phyloP scores from a whole-genome alignment of 2,113 vertebrate genomes.

The Pipa parva region DNA sequence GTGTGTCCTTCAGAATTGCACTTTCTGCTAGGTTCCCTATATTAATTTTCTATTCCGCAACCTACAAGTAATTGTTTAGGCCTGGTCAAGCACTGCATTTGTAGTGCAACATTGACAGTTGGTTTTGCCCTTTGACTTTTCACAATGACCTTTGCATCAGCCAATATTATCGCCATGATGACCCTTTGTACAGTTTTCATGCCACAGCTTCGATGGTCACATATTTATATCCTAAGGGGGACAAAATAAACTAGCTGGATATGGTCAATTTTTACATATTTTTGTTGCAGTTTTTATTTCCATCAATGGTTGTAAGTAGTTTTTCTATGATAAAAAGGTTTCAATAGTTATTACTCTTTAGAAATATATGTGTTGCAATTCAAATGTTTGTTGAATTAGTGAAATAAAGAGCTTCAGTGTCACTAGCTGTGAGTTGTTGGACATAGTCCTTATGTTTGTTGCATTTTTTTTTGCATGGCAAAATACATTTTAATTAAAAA shows the following conservation, averaged over 20 bases:
- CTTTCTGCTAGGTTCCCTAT: constrained; percentile 74
- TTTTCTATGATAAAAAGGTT: constrained; percentile 73
- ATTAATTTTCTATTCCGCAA: constrained; percentile 48
- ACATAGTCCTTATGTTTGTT: constrained; percentile 60
- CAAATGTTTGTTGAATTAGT: constrained; percentile 80
- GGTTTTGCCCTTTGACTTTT: constrained; percentile 74
- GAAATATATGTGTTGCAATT: constrained; percentile 80
- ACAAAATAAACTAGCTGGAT: constrained; percentile 74
- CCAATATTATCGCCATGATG: constrained; percentile 78
- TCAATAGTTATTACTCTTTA: constrained; percentile 80
- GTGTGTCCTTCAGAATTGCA: constrained; percentile 79
- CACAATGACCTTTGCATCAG: constrained; percentile 76
- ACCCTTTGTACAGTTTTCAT: constrained; percentile 77
- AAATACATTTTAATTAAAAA: constrained; percentile 46
- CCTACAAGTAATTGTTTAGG: constrained; percentile 65
- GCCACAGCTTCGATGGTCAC: constrained; percentile 75
- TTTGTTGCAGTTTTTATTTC: constrained; percentile 68
- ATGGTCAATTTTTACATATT: constrained; percentile 80
- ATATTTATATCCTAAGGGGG: constrained; percentile 67
- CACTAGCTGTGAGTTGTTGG: constrained; percentile 61
- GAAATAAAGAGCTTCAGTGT: constrained; percentile 70
- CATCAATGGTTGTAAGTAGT: constrained; percentile 77
- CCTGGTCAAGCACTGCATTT: constrained; percentile 68
- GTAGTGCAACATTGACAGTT: constrained; percentile 66
- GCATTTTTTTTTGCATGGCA: constrained; percentile 56